Evolutionary conservation across 2,797 vertebrate genomes (phyloP).

Genomic region (Silurus lanzhouensis): DNA sequence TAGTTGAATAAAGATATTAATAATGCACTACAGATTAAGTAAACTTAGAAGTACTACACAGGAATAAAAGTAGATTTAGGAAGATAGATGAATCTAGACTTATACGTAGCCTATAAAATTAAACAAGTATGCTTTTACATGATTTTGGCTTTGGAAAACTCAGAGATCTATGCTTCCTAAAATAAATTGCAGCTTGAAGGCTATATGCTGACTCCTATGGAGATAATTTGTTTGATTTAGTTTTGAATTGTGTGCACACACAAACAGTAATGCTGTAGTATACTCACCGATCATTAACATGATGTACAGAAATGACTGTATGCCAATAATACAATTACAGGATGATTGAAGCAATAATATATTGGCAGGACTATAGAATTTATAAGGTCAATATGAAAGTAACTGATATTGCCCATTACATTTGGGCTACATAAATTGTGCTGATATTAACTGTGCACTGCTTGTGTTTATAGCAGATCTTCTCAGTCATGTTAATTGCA

Average conservation of each 20-base stretch:
- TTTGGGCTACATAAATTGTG: neutral
- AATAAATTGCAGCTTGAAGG: neutral
- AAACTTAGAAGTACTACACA: neutral
- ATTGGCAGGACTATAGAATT: neutral
- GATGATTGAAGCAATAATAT: neutral
- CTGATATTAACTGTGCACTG: neutral
- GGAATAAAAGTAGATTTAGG: neutral
- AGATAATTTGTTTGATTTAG: neutral
- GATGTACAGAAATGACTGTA: neutral
- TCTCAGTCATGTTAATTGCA: constrained; percentile 10
- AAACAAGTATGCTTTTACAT: neutral
- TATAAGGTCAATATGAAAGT: neutral
- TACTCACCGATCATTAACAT: neutral
- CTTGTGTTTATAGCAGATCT: neutral
- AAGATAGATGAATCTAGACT: neutral
- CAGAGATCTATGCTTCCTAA: neutral
- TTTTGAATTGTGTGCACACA: neutral
- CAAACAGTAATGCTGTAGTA: neutral
- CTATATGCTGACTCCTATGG: neutral
- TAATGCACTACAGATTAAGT: neutral
- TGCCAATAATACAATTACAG: neutral
- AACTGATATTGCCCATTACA: neutral
- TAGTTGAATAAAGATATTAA: neutral
- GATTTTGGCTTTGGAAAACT: neutral
- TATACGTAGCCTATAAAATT: neutral